Conservation (phyloP, 1,140 invertebrate species). For the Hyles euphorbiae region DNA sequence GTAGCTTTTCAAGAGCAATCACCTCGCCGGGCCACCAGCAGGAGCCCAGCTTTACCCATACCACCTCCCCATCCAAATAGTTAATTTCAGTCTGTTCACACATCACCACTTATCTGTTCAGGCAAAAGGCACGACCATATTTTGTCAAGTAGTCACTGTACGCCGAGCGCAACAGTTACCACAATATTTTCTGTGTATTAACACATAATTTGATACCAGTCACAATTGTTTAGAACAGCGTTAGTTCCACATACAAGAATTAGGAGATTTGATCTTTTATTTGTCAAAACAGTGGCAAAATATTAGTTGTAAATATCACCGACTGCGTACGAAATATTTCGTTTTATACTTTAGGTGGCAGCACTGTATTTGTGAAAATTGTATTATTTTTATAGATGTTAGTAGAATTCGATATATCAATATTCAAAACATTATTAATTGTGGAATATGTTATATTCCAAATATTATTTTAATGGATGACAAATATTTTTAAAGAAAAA, state of each 20-base stretch:
- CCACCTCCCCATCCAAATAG: constrained; percentile 84
- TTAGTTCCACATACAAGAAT: constrained; percentile 14
- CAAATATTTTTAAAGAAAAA: constrained; percentile 12
- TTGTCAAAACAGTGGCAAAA: constrained; percentile 69
- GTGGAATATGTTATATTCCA: too few species aligned
- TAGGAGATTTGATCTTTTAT: constrained; percentile 35
- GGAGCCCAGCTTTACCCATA: constrained; percentile 87
- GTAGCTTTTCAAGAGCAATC: constrained; percentile 77
- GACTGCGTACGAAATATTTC: constrained; percentile 70
- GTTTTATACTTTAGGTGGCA: constrained; percentile 44
- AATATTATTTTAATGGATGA: not conserved
- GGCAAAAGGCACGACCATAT: constrained; percentile 68
- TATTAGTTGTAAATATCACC: constrained; percentile 73
- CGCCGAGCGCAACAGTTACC: constrained; percentile 51
- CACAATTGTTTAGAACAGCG: constrained; percentile 14
- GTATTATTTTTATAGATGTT: not conserved
- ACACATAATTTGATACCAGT: constrained; percentile 15
- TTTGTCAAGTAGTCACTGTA: constrained; percentile 63
- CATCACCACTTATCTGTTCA: constrained; percentile 68
- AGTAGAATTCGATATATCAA: too few species aligned
- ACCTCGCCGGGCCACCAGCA: constrained; percentile 90
- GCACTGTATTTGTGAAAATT: constrained; percentile 32
- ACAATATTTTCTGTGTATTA: constrained; percentile 40
- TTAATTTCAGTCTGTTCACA: constrained; percentile 76
- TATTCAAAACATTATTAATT: too few species aligned